A percentile compares a stretch with the other conserved stretches of the same genome.
phyloP scores from a whole-genome alignment of 2,797 vertebrate genomes.

The Streptopelia turtur region DNA sequence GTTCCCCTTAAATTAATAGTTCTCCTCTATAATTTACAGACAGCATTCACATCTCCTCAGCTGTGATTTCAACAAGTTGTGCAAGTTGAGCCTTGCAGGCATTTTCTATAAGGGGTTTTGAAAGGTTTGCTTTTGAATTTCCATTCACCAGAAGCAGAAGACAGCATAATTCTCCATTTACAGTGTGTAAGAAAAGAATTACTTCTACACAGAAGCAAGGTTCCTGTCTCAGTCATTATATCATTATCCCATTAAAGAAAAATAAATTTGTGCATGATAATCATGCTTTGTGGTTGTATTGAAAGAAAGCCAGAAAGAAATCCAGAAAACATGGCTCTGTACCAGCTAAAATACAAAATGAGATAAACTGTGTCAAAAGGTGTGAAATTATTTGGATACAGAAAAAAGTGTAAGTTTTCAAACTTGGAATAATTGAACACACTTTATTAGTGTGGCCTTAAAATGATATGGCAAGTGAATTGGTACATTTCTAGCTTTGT shows the following conservation, averaged over 20 bases:
- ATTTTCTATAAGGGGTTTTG: neutral
- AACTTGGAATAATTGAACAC: neutral
- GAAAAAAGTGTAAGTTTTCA: neutral
- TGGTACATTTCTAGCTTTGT: neutral
- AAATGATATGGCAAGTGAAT: neutral
- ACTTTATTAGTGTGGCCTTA: neutral
- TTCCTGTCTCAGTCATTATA: neutral
- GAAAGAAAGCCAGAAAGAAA: neutral
- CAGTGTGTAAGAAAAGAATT: neutral
- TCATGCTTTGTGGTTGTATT: neutral
- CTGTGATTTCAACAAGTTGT: neutral
- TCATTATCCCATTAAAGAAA: neutral
- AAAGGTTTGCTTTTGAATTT: neutral
- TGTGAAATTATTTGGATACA: neutral
- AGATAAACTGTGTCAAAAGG: neutral
- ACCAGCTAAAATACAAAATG: neutral
- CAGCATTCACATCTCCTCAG: neutral
- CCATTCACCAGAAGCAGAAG: neutral
- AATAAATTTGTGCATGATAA: neutral
- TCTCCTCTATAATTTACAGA: rapidly evolving
- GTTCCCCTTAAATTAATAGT: neutral
- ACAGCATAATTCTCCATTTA: neutral
- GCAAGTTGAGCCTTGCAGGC: neutral
- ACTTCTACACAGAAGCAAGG: neutral
- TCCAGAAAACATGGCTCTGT: neutral